Percentiles rank a stretch among this genome's conserved stretches.
phyloP scores from a whole-genome alignment of 2,797 vertebrate species.

The Brachymystax lenok region DNA sequence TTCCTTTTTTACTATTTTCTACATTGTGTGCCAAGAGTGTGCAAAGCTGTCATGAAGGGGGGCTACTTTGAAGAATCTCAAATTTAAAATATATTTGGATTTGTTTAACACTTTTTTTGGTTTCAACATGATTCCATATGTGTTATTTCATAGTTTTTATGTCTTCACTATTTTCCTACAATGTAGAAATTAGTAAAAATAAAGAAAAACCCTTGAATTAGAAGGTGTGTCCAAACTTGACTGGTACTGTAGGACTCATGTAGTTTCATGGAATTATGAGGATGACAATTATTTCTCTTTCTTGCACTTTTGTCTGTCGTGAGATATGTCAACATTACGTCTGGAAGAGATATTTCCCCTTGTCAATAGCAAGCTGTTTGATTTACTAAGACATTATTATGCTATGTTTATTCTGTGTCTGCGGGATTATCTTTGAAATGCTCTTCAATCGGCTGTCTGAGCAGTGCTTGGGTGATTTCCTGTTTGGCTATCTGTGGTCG shows the following conservation, averaged over 20 bases:
- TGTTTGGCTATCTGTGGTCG: conserved; percentile 67
- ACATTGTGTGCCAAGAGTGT: no score
- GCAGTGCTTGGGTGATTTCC: conserved; percentile 55
- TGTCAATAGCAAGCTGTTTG: conserved; percentile 51
- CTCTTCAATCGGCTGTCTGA: conserved; percentile 29
- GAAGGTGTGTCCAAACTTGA: neutral
- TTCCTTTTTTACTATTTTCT: neutral
- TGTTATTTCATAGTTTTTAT: no score
- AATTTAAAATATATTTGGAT: no score
- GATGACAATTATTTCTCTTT: conserved; percentile 14
- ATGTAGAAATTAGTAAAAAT: no score
- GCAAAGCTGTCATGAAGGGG: no score
- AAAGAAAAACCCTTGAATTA: no score
- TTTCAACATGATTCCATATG: no score
- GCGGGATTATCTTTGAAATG: conserved; percentile 50
- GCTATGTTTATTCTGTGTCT: conserved; percentile 55
- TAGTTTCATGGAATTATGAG: conserved; percentile 9
- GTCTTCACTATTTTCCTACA: no score
- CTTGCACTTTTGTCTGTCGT: neutral
- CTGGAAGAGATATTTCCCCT: conserved; percentile 27
- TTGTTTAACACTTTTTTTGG: no score
- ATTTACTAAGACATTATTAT: conserved; percentile 54
- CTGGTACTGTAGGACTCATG: neutral
- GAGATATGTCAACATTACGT: conserved; percentile 22
- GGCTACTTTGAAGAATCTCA: no score